Conservation (phyloP, 2,888 invertebrate genomes). For the Galerucella calmariensis region DNA sequence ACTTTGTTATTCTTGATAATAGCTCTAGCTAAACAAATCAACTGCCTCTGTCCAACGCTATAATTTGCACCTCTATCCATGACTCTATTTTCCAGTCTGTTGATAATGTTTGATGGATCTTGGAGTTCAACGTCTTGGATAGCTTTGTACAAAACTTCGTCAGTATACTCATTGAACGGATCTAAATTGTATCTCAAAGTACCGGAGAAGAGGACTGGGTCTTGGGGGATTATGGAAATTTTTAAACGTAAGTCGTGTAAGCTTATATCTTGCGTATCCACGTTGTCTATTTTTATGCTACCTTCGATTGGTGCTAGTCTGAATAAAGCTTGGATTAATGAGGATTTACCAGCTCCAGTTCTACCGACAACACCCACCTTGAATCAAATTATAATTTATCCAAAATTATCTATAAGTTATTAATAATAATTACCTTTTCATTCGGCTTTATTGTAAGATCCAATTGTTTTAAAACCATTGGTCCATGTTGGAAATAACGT, state of each 20-base stretch:
- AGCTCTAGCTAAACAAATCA: slow-evolving; percentile 90
- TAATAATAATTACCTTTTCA: slow-evolving; percentile 77
- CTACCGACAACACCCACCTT: slow-evolving; percentile 85
- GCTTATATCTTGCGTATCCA: slow-evolving; percentile 70
- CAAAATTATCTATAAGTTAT: slow-evolving; percentile 52
- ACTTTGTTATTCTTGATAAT: slow-evolving; percentile 86
- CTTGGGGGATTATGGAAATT: slow-evolving; percentile 72
- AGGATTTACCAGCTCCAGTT: slow-evolving; percentile 87
- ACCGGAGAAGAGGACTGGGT: slow-evolving; percentile 71
- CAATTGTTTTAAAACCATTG: slow-evolving; percentile 76
- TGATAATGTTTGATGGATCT: slow-evolving; percentile 70
- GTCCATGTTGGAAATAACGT: slow-evolving; percentile 70
- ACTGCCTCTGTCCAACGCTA: slow-evolving; percentile 90
- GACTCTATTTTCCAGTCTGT: slow-evolving; percentile 75
- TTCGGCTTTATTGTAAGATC: slow-evolving; percentile 72
- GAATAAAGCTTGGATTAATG: slow-evolving; percentile 81
- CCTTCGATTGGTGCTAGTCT: slow-evolving; percentile 79
- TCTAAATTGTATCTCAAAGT: slow-evolving; percentile 77
- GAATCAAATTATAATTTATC: slow-evolving; percentile 47
- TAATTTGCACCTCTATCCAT: slow-evolving; percentile 84
- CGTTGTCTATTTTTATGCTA: slow-evolving; percentile 76
- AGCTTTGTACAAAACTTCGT: slow-evolving; percentile 76
- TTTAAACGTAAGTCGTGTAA: slow-evolving; percentile 68
- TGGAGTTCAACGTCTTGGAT: slow-evolving; percentile 82
- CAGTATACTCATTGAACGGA: slow-evolving; percentile 77